These are phyloP conservation scores for Drosophila helvetica DNA, from an alignment of 2,888 invertebrate genomes.

Conservation along the genomic window DNA sequence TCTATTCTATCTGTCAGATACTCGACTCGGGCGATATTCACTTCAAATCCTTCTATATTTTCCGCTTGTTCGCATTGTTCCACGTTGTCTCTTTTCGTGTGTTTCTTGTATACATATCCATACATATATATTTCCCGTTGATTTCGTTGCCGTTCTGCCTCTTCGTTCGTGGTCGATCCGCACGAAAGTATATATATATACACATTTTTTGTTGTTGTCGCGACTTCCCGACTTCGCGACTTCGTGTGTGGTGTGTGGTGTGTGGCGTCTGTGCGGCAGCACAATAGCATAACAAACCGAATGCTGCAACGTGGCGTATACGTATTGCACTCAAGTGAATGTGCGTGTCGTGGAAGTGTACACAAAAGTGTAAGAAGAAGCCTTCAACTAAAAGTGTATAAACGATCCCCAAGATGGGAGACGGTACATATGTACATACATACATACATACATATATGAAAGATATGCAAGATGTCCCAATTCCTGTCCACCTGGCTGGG, in stretches of 20 bases:
- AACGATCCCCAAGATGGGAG: neutral
- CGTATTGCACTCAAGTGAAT: slow-evolving; percentile 54
- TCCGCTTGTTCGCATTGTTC: slow-evolving; percentile 21
- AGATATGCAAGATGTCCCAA: neutral
- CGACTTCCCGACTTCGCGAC: neutral
- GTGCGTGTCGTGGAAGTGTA: slow-evolving; percentile 26
- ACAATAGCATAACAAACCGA: slow-evolving; percentile 9
- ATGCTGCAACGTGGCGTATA: slow-evolving; percentile 61
- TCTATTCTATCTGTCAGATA: slow-evolving; percentile 41
- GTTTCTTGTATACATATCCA: slow-evolving; percentile 9
- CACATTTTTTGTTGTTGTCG: neutral
- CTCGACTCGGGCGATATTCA: slow-evolving; percentile 32
- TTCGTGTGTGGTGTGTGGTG: neutral
- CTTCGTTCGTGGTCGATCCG: neutral
- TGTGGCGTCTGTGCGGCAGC: neutral
- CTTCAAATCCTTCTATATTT: slow-evolving; percentile 21
- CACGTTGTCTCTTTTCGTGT: slow-evolving; percentile 24
- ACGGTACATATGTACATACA: too few relatives aligned
- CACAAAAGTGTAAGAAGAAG: neutral
- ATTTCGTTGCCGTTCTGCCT: slow-evolving; percentile 27
- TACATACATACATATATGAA: too few relatives aligned
- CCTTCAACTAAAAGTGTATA: neutral
- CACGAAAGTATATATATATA: neutral
- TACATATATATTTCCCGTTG: slow-evolving; percentile 8
- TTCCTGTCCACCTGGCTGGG: slow-evolving; percentile 22